Evolutionary conservation across 2,113 vertebrate genomes (phyloP), one percentile per base, ranked within the genome.

Genomic region (Gobiocypris rarus): DNA sequence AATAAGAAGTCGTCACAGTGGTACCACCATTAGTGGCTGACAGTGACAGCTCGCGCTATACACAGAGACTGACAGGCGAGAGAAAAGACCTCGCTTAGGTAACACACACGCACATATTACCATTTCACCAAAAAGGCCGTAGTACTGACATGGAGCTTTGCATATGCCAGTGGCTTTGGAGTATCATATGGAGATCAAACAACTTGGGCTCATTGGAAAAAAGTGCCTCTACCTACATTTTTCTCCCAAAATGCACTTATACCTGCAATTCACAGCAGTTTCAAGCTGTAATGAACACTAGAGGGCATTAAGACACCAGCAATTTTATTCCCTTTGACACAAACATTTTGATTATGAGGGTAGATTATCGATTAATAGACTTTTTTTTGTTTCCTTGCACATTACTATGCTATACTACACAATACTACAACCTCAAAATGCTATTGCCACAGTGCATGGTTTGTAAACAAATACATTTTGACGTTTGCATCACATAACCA

Each of bases 1-100:
- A 93, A 94, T 94, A 92, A 92, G 94, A 93, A 90, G 88, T 88
- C 90, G 91, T 93, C 93, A 92, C 91, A 86, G 89, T 89, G 91
- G 90, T 91, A 88, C 91, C 90, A 90, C 92, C 92, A 94, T 94
- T 94, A 95, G 88, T 77, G 86, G 78, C 90, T 90, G 89, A 92
- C 91, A 92, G 91, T 93, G 93, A 94, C 93, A 94, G 91, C 91
- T 58, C 52, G 89, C 69, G 41, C 48, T 50, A 70, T 85, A 81
- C 84, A 87, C 83, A 73, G 88, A 82, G 82, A 80, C 75, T 19
- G 75, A 87, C 82, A 88, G 59, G 45, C 83, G 85, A 82, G 86
- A 74, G 82, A 41, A 77, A 15, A 28, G 74, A 70, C 45, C 83
- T 78, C 54, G 4, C 50, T 34, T 75, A 50, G 50, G 81, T 61